A percentile compares a stretch with the other conserved stretches of the same genome.
These are phyloP conservation scores for Tachysurus fulvidraco DNA, from an alignment of 2,113 vertebrate genomes.

Conservation along the genomic window DNA sequence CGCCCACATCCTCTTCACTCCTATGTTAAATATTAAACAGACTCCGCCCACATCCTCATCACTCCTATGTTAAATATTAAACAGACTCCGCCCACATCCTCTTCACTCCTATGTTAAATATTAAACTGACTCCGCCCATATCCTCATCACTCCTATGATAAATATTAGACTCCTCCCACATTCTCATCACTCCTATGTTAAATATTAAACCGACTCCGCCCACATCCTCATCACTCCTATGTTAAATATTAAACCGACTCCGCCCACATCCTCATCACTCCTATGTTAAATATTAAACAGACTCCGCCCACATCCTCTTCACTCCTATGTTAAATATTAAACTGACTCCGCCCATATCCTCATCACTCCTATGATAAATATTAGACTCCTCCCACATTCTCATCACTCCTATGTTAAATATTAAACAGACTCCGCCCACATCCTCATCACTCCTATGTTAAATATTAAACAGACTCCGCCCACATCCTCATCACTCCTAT, in stretches of 20 bases:
- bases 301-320: not conserved
- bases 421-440: not conserved
- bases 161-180: not conserved
- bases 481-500: not conserved
- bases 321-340: not conserved
- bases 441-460: not conserved
- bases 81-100: not conserved
- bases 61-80: not conserved
- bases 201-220: not conserved
- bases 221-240: no score
- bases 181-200: not conserved
- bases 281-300: not conserved
- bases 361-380: not conserved
- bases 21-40: not conserved
- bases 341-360: not conserved
- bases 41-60: not conserved
- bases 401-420: not conserved
- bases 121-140: not conserved
- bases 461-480: not conserved
- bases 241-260: not conserved
- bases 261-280: not conserved
- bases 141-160: not conserved
- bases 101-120: not conserved
- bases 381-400: not conserved
- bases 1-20: not conserved